phyloP scores from a whole-genome alignment of 2,113 vertebrate genomes.

The Poeciliopsis retropinna region DNA sequence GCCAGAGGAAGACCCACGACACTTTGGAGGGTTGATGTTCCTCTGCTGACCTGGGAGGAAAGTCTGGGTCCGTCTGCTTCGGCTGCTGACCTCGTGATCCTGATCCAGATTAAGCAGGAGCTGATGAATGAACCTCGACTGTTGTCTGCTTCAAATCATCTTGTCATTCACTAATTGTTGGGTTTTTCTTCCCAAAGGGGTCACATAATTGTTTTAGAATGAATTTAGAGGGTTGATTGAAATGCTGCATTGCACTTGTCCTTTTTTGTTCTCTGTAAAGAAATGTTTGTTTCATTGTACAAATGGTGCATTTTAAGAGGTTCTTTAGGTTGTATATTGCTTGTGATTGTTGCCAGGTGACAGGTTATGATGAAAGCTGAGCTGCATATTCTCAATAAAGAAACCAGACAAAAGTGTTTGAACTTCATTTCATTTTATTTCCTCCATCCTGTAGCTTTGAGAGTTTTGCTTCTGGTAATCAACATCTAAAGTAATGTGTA shows the following conservation, averaged over 20 bases:
- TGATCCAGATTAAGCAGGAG: no score
- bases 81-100: no score
- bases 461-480: background rate
- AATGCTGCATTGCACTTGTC: constrained; percentile 58
- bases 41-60: no score
- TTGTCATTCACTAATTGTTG: background rate
- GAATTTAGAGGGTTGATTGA: constrained; percentile 34
- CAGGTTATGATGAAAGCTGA: background rate
- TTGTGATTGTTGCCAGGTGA: constrained; percentile 21
- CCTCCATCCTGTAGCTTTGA: no score
- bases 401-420: background rate
- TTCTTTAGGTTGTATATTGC: constrained; percentile 35
- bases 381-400: background rate
- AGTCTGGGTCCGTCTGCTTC: no score
- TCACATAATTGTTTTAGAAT: constrained; percentile 25
- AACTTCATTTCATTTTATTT: background rate
- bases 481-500: background rate
- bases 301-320: constrained; percentile 52
- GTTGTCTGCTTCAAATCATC: background rate
- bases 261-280: constrained; percentile 37
- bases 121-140: background rate
- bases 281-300: constrained; percentile 52
- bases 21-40: no score
- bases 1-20: no score
- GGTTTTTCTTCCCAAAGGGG: background rate